Evolutionary conservation across 2,888 invertebrate genomes (phyloP), one percentile per base, ranked within the genome.

Genomic region (Pristionchus japonicus): DNA sequence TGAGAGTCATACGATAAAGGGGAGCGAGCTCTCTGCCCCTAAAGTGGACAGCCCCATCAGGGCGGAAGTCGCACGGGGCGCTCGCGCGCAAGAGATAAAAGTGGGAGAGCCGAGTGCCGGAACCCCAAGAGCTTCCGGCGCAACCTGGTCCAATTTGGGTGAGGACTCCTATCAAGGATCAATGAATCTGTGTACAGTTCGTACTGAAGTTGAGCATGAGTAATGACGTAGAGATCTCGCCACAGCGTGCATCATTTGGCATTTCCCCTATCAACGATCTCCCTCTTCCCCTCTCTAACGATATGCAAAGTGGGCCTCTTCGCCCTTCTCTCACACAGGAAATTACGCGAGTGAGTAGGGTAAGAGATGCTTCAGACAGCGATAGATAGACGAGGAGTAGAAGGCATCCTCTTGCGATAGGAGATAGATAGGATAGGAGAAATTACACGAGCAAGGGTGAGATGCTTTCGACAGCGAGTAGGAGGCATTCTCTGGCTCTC

Each of bases 51-150:
- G 70, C 70, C n/a, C n/a, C n/a, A 77, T 43, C 77, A 77, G 9
- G 27, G 64, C 15, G 77, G 77, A 77, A 77, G 77, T 77, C 77
- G 40, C 77, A 43, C 77, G 40, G 43, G 37, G 77, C 77, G 23
- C 13, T 37, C 23, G n/a, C 77, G 77, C 77, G 43, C 43, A 43
- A 40, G 43, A 77, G 77, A 77, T 77, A 77, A 77, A 77, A 77
- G 77, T 20, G 34, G 67, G 57, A 17, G 34, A 34, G 67, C 67
- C 23, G 31, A 13, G 31, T 13, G 27, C 43, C 77, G 77, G 77
- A 77, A 77, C 77, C 77, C n/a, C 9, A n/a, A 31, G 64, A 37
- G 17, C 70, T 11, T 47, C 43, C 34, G 67, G 15, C 34, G 31
- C 34, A 67, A 34, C 67, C 31, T 67, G 31, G 67, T 34, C 67